Evolutionary conservation across 2,113 vertebrate genomes (phyloP).

Genomic region (Cyanoderma ruficeps): DNA sequence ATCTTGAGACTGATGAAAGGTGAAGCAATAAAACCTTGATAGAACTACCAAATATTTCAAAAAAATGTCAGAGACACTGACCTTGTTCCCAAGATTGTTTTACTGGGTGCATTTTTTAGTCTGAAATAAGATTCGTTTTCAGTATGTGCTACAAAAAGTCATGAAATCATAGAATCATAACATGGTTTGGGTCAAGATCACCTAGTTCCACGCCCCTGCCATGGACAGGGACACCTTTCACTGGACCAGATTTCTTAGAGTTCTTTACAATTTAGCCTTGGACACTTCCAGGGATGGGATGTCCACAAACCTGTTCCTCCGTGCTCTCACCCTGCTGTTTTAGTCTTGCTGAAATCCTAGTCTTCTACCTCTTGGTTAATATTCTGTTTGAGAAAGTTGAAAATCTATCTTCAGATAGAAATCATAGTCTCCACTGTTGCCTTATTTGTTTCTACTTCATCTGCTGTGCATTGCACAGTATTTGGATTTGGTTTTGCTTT

Average conservation of each 20-base stretch:
- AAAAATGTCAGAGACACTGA: background rate
- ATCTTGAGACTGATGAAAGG: background rate
- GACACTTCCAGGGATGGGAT: background rate
- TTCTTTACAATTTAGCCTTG: background rate
- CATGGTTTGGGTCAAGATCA: background rate
- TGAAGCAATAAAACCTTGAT: background rate
- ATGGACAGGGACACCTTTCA: background rate
- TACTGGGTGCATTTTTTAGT: background rate
- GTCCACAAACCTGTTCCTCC: background rate
- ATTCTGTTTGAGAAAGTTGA: background rate
- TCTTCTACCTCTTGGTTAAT: background rate
- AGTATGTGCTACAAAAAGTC: background rate
- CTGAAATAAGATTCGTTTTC: conserved; percentile 17
- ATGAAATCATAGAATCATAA: background rate
- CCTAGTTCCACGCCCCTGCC: background rate
- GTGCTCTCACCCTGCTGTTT: background rate
- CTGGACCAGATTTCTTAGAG: background rate
- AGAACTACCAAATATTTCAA: background rate
- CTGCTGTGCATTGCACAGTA: background rate
- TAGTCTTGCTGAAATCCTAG: background rate
- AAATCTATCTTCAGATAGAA: background rate
- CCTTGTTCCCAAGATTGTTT: background rate
- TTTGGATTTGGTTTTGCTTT: background rate
- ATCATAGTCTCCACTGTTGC: background rate
- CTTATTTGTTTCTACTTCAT: background rate